Base-by-base conservation (phyloP, 2,888 invertebrate genomes). In the Seira musarum region DNA sequence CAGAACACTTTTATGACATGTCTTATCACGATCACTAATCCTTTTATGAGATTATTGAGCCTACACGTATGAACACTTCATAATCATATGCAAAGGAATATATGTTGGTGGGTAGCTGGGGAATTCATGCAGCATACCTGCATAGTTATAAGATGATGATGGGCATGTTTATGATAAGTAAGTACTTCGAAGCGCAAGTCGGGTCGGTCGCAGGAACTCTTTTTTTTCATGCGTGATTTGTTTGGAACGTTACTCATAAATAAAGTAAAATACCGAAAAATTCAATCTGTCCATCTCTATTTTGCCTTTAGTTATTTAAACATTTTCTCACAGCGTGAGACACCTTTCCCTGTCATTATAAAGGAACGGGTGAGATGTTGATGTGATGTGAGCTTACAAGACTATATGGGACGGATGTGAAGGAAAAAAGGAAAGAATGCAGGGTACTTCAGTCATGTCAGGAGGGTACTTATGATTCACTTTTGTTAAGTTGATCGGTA, bases 271-370 rank as follows among this genome's bases (percentile, higher is more conserved):
- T 77, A 69, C 77, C 77, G 21, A 70, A 77, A 40, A 35, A 65
- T 77, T 77, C 77, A 70, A 76, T 65, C 70, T 65, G 76, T 77
- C 77, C 66, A 63, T 66, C 73, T 57, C 30, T 72, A 25, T 73
- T 40, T 22, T 19, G 63, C 76, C 76, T 76, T 65, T 70, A 77
- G 70, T 64, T 70, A 77, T 67, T 76, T 77, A 66, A 61, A 64
- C 72, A 72, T 81, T 76, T 72, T 81, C 81, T 81, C 81, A 72
- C 81, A 81, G 81, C 81, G 21, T 81, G 81, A 77, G 73, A 60
- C 73, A 68, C 76, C 77, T 68, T 69, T 72, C 57, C 75, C 40
- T 81, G 77, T 81, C 81, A 77, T 77, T 65, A 76, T 40, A 72
- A 72, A 81, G 60, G 81, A 73, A 77, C 81, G 72, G 77, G 35